Conservation (phyloP, 2,888 invertebrate genomes). For the Tineola bisselliella region DNA sequence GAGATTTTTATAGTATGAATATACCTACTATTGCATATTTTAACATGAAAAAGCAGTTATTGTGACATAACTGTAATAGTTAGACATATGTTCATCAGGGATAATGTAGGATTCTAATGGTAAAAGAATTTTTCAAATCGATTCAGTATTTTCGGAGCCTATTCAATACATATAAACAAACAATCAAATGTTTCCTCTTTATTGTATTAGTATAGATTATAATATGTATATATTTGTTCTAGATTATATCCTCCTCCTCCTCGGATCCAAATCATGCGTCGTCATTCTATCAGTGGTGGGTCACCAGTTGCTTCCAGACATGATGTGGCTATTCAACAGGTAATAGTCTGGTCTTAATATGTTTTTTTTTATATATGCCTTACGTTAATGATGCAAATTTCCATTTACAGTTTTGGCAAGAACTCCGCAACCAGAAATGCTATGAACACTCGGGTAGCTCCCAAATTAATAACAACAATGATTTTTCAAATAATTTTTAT, state of each 20-base stretch:
- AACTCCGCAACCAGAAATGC: constrained; percentile 69
- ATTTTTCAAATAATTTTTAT: constrained; percentile 67
- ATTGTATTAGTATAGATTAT: no score
- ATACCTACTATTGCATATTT: no score
- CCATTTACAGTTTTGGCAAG: constrained; percentile 75
- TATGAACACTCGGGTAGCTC: constrained; percentile 42
- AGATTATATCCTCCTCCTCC: constrained; percentile 81
- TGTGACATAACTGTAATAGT: no score
- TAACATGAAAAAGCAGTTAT: no score
- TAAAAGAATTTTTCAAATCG: no score
- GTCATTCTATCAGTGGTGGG: constrained; percentile 89
- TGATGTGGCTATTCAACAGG: constrained; percentile 74
- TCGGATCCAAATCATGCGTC: constrained; percentile 76
- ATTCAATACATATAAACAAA: no score
- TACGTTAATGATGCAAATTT: background rate
- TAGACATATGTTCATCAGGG: no score
- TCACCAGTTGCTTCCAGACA: constrained; percentile 73
- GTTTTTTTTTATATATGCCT: background rate
- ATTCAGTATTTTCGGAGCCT: no score
- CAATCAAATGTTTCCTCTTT: no score
- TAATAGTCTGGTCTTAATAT: constrained; percentile 26
- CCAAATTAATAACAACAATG: constrained; percentile 38
- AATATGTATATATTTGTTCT: background rate
- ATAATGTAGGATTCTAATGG: no score
- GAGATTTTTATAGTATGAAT: no score